These are phyloP conservation scores for Apamea sordens DNA, from an alignment of 2,888 invertebrate genomes.

Conservation along the genomic window DNA sequence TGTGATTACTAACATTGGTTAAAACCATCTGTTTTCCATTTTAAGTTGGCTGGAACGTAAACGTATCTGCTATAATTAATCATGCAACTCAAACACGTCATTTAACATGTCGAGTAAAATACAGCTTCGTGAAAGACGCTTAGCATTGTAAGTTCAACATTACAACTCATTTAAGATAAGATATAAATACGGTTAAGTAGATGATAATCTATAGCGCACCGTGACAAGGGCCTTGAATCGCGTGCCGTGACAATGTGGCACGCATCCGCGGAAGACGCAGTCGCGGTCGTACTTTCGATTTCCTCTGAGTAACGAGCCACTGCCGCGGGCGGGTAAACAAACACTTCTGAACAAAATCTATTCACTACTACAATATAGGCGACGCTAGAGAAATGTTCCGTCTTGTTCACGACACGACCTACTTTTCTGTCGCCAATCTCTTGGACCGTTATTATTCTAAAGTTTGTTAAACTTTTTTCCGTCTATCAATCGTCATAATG, in stretches of 20 bases:
- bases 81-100: conserved; percentile 34
- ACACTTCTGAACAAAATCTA: conserved; percentile 61
- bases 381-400: conserved; percentile 46
- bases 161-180: conserved; percentile 40
- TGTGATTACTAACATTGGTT: conserved; percentile 48
- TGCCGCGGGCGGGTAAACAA: conserved; percentile 65
- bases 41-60: conserved; percentile 20
- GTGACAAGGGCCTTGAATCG: conserved; percentile 62
- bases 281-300: conserved; percentile 80
- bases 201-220: conserved; percentile 45
- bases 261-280: conserved; percentile 72
- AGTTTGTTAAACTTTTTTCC: conserved; percentile 50
- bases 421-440: conserved; percentile 60
- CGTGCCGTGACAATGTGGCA: conserved; percentile 70
- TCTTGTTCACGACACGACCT: conserved; percentile 56
- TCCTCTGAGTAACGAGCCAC: conserved; percentile 68
- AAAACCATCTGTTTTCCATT: conserved; percentile 40
- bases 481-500: conserved; percentile 42
- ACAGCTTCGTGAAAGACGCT: conserved; percentile 32
- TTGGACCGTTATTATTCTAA: conserved; percentile 52
- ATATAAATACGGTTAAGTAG: conserved; percentile 47
- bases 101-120: conserved; percentile 32
- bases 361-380: conserved; percentile 59
- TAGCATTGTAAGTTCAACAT: conserved; percentile 22
- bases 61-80: conserved; percentile 38